Base-by-base conservation (phyloP, 1,140 invertebrate species). In the Drosophila arawakana region DNA sequence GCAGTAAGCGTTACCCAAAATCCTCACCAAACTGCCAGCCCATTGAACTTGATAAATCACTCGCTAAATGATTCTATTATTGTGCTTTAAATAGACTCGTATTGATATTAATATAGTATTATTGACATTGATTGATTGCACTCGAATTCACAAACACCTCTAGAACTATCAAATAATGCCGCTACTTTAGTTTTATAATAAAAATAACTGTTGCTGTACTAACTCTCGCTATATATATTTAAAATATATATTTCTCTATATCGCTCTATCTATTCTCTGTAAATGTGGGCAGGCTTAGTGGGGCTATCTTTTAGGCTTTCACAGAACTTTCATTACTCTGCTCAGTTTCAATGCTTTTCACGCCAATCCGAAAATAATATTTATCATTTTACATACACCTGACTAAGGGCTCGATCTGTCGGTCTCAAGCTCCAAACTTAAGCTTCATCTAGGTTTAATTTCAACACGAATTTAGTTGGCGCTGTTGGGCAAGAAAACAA, bases 11-110 rank as follows among this genome's bases (percentile, higher is more conserved):
- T 68, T 73, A 59, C 37, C 59, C 37, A 13, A 58, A 68, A 67
- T 55, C 59, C 35, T 72, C 68, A 76, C 73, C 21, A 41, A 59
- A 58, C 47, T 60, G 68, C 55, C 61, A 76, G 61, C 39, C 54
- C 25, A 71, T 76, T 58, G 46, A 58, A 44, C 50, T 58, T 62
- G 72, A 70, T 74, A 68, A 70, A 58, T 58, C 72, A 62, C 58
- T 49, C 58, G 66, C 72, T 62, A 62, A 70, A 43, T 44, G 58
- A 69, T 41, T 44, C 43, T 69, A 68, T 78, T 70, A 82, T 73
- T 88, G 76, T 88, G 82, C 82, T 86, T 86, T 88, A 77, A 60
- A 80, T 88, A 79, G 71, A 67, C 18, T 50, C 18, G 37, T 43
- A 71, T 71, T 57, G 13, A 63, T 50, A 71, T 57, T 66, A 46